These are phyloP conservation scores for Machimus rusticus DNA, from an alignment of 2,888 invertebrate species.

Conservation along the genomic window DNA sequence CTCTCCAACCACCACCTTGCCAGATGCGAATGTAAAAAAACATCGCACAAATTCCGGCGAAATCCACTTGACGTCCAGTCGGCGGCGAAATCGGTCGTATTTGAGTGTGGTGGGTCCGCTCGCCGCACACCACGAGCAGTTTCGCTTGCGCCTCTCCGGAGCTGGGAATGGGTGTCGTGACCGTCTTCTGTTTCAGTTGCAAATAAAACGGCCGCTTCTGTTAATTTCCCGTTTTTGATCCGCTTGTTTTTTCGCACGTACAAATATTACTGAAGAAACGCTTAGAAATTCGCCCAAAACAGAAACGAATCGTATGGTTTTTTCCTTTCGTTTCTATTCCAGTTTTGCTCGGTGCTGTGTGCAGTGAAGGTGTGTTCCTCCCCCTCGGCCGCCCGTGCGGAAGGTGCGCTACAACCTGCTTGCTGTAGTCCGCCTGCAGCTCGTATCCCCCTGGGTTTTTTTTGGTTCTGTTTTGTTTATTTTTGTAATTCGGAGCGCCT, in stretches of 20 bases:
- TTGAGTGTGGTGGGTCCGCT: not conserved
- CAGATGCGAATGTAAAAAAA: not conserved
- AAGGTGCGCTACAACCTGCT: not conserved
- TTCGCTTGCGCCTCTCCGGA: not conserved
- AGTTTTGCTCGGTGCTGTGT: not conserved
- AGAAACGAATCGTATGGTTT: not conserved
- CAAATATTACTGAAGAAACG: not conserved
- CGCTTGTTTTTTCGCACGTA: not conserved
- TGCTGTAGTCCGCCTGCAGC: not conserved
- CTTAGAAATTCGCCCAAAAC: not conserved
- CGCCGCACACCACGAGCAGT: not conserved
- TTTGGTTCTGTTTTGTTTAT: not conserved
- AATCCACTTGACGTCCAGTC: not conserved
- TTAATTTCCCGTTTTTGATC: not conserved
- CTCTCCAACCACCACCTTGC: not conserved
- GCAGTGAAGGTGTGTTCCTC: not conserved
- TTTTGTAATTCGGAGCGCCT: not conserved
- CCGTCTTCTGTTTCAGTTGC: not conserved
- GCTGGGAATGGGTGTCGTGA: not conserved
- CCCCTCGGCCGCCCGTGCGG: not conserved
- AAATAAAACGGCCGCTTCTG: not conserved
- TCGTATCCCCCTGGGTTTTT: not conserved
- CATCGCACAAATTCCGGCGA: not conserved
- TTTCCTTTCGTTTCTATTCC: not conserved
- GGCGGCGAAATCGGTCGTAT: not conserved